Evolutionary conservation across 2,888 invertebrate species (phyloP).

Genomic region (Calliphora vomitoria): DNA sequence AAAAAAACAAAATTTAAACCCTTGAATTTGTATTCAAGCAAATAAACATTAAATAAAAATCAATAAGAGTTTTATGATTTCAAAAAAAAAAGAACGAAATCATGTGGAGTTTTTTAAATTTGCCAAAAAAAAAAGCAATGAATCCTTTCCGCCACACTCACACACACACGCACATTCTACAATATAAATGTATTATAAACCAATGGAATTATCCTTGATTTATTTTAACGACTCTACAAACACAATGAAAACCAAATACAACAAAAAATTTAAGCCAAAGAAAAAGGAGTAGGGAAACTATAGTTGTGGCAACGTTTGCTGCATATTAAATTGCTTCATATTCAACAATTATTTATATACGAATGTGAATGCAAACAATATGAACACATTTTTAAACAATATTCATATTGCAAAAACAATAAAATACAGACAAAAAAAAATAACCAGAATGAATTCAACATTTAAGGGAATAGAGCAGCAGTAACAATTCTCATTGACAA

Average conservation of each 20-base stretch:
- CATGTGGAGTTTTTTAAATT: constrained; percentile 63
- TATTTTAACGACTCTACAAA: constrained; percentile 68
- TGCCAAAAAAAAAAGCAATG: constrained; percentile 44
- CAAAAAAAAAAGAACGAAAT: constrained; percentile 38
- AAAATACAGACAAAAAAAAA: constrained; percentile 39
- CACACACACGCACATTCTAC: constrained; percentile 40
- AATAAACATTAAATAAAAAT: constrained; percentile 72
- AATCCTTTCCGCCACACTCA: constrained; percentile 58
- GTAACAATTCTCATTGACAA: constrained; percentile 54
- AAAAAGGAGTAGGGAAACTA: constrained; percentile 31
- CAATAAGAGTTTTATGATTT: constrained; percentile 66
- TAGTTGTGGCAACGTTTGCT: constrained; percentile 66
- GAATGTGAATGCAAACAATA: constrained; percentile 19
- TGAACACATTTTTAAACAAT: constrained; percentile 18
- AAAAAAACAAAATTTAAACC: constrained; percentile 50
- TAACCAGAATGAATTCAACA: neutral
- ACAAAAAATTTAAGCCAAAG: neutral
- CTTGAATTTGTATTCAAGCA: constrained; percentile 70
- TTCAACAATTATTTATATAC: constrained; percentile 59
- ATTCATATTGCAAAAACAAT: constrained; percentile 36
- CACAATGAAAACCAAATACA: constrained; percentile 42
- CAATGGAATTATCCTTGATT: constrained; percentile 73
- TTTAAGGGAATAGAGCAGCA: constrained; percentile 23
- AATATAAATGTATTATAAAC: constrained; percentile 65
- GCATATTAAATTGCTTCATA: constrained; percentile 62